Base-by-base conservation (phyloP, 1,140 invertebrate species). In the Apis dorsata region DNA sequence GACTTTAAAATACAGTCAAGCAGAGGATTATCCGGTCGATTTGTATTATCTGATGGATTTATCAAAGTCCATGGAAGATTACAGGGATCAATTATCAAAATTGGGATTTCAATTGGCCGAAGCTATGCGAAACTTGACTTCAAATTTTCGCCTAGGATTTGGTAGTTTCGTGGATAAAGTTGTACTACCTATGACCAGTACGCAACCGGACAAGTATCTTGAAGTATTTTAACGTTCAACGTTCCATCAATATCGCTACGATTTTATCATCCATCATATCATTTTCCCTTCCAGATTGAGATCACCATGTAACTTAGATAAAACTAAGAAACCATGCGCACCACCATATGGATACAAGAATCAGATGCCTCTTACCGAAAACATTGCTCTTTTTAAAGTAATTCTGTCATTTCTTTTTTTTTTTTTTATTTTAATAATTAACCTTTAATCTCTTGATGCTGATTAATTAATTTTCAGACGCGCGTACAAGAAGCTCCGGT, bases 101-200 rank as follows among this genome's bases (percentile, higher is more conserved):
- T 92, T 98, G 24, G 97, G 96, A 11, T 92, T 95, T 83, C 89
- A 95, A 12, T 93, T 98, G 72, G 96, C 95, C 28, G 88, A 94
- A 21, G 93, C 94, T 7, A 97, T 98, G 96, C 93, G 94, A 79
- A 95, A 95, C n/a, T 96, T 98, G 66, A 98, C 98, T 0, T 95
- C 95, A 24, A 96, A 98, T 90, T 97, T 98, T 89, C 94, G 95
- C 21, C 92, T 98, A 44, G 98, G 98, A 70, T 98, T 98, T 91
- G 98, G 98, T 10, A 97, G 97, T 79, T 99, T 98, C 94, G 96
- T 98, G 1, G 98, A 99, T 89, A 99, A 99, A 94, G 96, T 97
- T 53, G 94, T 96, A 0, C 95, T 97, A 93, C 98, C 98, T 1
- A 98, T 96, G 93, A 96, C 97, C 13, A 95, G 95, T 91, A 95